Conservation (phyloP, 2,888 invertebrate species). For the Ectropis crepuscularia region DNA sequence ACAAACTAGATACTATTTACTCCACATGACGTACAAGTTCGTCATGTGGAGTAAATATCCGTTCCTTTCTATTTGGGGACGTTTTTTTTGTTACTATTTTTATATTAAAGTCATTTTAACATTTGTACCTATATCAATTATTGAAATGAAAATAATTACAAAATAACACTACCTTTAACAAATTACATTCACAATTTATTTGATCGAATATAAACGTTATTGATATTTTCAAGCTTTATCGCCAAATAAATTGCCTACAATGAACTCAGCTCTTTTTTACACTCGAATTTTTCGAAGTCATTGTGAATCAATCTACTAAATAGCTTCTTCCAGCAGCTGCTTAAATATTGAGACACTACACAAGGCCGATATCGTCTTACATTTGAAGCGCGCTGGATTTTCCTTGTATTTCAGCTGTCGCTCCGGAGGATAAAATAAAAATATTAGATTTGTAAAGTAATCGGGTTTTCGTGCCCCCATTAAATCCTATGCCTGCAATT, state of each 20-base stretch:
- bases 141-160: no score
- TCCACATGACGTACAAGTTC: no score
- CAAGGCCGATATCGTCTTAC: conserved; percentile 19
- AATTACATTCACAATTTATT: conserved; percentile 4
- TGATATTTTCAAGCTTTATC: conserved; percentile 10
- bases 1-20: no score
- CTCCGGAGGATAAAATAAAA: conserved; percentile 36
- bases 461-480: conserved; percentile 63
- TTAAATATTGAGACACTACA: conserved; percentile 24
- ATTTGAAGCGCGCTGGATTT: conserved; percentile 21
- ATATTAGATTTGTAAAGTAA: conserved; percentile 60
- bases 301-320: conserved; percentile 31
- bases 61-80: no score
- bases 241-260: conserved; percentile 22
- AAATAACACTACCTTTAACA: no score
- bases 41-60: no score
- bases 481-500: conserved; percentile 73
- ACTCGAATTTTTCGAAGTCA: conserved; percentile 15
- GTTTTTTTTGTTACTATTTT: no score
- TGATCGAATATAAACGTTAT: conserved; percentile 6
- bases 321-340: conserved; percentile 23
- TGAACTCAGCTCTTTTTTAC: conserved; percentile 22
- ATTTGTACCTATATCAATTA: no score
- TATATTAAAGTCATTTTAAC: no score
- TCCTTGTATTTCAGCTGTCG: conserved; percentile 29